phyloP scores from a whole-genome alignment of 2,113 vertebrate species.

The Trichechus manatus region DNA sequence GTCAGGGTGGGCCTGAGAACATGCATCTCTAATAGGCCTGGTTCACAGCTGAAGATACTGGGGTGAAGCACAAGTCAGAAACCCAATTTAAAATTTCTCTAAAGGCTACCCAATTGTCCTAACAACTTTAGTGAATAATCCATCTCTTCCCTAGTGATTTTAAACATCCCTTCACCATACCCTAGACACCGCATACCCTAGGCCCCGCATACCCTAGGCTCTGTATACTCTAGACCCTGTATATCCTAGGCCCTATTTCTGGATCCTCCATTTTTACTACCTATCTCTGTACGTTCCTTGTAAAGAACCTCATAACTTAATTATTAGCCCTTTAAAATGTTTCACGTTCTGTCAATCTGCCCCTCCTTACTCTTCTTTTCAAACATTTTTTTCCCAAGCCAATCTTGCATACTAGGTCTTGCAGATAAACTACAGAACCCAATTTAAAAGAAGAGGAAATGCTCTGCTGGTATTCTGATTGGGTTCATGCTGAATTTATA shows the following conservation, averaged over 20 bases:
- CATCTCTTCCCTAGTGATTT: not conserved
- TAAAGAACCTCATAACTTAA: not conserved
- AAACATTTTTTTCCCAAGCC: too few species aligned
- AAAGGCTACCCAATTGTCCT: not conserved
- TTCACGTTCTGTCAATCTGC: not conserved
- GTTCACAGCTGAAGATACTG: too few species aligned
- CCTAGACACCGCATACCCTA: not conserved
- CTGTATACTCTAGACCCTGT: not conserved
- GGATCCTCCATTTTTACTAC: not conserved
- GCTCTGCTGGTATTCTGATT: not conserved
- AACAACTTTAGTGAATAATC: too few species aligned
- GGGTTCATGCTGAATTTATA: not conserved
- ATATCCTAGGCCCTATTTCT: not conserved
- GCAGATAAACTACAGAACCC: not conserved
- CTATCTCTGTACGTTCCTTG: not conserved
- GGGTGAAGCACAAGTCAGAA: too few species aligned
- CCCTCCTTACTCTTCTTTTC: too few species aligned
- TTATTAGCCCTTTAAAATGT: not conserved
- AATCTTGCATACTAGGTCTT: not conserved
- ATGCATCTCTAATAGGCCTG: not conserved
- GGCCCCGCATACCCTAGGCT: not conserved
- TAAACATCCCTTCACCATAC: not conserved
- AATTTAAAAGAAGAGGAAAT: not conserved
- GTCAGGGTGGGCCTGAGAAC: not conserved
- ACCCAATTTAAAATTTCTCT: not conserved